Base-by-base conservation (phyloP, 2,797 vertebrate species). In the Gobio occitaniae region DNA sequence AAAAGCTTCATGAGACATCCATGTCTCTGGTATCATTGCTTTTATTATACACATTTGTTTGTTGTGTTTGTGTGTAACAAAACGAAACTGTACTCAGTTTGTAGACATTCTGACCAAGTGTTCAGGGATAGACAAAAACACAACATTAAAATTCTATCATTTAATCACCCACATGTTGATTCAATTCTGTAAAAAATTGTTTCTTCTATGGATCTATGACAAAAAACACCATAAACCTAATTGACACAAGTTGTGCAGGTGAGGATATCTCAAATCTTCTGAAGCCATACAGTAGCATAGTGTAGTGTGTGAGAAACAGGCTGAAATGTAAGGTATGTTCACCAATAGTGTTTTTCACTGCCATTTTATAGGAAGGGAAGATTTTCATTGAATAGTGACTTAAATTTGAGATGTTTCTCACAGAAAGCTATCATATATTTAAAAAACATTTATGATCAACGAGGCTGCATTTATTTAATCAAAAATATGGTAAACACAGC, bases 21-120 rank as follows among this genome's bases (percentile, higher is more conserved):
- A 77, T 74, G 71, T 29, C 71, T 77, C 71, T 65, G 69, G 70
- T 84, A 70, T 78, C 79, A 78, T 78, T 77, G 66, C 47, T 78
- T 63, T 81, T 77, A 72, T 66, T 61, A 59, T 76, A 81, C 59
- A 54, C 76, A 75, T 32, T 72, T 59, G 54, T 79, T 79, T 78
- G 52, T 71, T 68, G 29, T 36, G 41, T 16, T 50, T 74, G 66
- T 76, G 68, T 84, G 78, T 48, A 68, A 32, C 69, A 66, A 83
- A 71, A 74, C 50, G 50, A 87, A 75, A 68, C 38, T 16, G 32
- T 48, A 9, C 78, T 48, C 66, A 50, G 78, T 78, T 80, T 10
- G 3, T 61, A 61, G 29, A 69, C 7, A 6, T 25, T 63, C 29
- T 32, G 68, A 71, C 9, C 36, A 65, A 63, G n/a, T 82, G 38